Evolutionary conservation across 2,888 invertebrate genomes (phyloP), one percentile per base, ranked within the genome.

Genomic region (Anticlea derivata): DNA sequence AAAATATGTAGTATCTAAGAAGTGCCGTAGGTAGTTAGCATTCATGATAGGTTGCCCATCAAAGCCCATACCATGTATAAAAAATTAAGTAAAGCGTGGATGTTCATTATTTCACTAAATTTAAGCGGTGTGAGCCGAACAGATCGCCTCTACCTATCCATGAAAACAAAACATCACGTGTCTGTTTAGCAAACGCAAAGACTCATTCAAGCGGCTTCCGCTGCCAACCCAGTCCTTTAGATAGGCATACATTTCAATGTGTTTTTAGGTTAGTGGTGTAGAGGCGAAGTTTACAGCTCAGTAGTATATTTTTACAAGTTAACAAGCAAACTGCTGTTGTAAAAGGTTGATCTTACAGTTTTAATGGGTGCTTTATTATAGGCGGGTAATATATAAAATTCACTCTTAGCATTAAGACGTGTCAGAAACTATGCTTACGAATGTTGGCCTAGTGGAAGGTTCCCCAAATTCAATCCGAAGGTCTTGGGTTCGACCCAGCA

Each of bases 281-380:
- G 45, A 47, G 33, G 37, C 27, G 27, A 46, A 27, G 29, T 52
- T 54, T 41, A 40, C 40, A 29, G 41, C 44, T 47, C 3, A 48
- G 50, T 48, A 39, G 48, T 57, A 52, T 45, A 43, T 20, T 60
- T 59, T 60, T 60, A 60, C 57, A 55, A 60, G 43, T 27, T 60
- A 51, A 56, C 52, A 53, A 44, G 52, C 52, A 10, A 10, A 12
- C 26, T 51, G 7, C 7, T 10, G 38, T 38, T 43, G 33, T 33
- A 33, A 43, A 43, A 13, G 23, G 11, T 29, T 4, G 8, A 37
- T 24, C 11, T 23, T 11, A 37, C 37, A 24, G 35, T 35, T 35
- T 17, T 17, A 17, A 27, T 2, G 33, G 33, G 3, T 10, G 10
- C 10, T 27, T 5, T 5, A 5, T 5, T 27, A 1, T 27, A 27